phyloP scores from a whole-genome alignment of 1,140 invertebrate genomes.

The Psix sp. region DNA sequence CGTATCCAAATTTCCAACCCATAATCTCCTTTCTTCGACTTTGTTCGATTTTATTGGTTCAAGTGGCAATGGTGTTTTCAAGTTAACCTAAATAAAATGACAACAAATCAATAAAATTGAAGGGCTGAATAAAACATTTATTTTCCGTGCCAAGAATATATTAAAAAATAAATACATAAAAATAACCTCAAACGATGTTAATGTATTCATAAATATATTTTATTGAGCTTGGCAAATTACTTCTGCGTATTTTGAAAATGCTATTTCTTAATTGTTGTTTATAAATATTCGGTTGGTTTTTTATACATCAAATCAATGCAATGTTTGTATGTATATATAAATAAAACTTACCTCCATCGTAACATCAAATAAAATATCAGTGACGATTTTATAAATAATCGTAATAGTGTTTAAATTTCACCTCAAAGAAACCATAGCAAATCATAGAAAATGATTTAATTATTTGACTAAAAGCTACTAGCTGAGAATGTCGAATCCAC shows the following conservation, averaged over 20 bases:
- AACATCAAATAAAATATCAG: neutral
- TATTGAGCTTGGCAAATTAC: no score
- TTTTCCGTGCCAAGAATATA: neutral
- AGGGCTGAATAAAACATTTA: neutral
- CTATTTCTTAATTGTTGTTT: no score
- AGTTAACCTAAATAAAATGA: constrained; percentile 50
- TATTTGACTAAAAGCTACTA: constrained; percentile 10
- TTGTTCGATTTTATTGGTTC: constrained; percentile 79
- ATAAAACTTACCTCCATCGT: constrained; percentile 21
- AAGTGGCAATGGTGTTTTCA: constrained; percentile 78
- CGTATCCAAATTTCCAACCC: constrained; percentile 93
- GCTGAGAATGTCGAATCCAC: neutral
- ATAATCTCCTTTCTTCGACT: constrained; percentile 85
- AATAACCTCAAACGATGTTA: no score
- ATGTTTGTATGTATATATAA: constrained; percentile 1
- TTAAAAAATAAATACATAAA: neutral
- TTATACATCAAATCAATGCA: neutral
- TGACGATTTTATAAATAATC: neutral
- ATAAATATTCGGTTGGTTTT: neutral
- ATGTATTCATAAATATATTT: no score
- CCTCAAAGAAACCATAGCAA: constrained; percentile 23
- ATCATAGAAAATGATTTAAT: constrained; percentile 17
- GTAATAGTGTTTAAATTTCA: neutral
- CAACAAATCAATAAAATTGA: constrained; percentile 11
- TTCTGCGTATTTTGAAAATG: no score